Evolutionary conservation across 1,140 invertebrate genomes (phyloP).

Genomic region (Lasaia peninsularis): DNA sequence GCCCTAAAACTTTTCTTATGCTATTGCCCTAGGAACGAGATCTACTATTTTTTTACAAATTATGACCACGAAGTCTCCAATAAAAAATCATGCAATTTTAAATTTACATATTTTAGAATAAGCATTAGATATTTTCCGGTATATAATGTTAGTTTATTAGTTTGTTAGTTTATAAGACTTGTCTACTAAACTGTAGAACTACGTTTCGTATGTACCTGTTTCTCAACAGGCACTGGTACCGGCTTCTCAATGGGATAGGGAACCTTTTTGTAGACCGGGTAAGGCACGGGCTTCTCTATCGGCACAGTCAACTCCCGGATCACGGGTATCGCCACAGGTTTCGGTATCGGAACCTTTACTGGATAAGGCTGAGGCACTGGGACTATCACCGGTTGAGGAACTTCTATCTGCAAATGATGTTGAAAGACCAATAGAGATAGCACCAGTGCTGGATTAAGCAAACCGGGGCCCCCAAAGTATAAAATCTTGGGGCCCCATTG

Average conservation of each 20-base stretch:
- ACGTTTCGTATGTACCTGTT: slow-evolving; percentile 63
- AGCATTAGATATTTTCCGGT: too few relatives aligned
- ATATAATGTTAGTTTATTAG: too few relatives aligned
- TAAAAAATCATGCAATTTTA: too few relatives aligned
- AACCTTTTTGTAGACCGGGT: slow-evolving; percentile 82
- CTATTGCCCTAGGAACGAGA: too few relatives aligned
- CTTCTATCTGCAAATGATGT: slow-evolving; percentile 64
- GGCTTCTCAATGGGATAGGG: slow-evolving; percentile 83
- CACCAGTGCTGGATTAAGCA: neutral
- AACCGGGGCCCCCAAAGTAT: too few relatives aligned
- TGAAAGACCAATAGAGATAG: slow-evolving; percentile 28
- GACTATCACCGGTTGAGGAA: slow-evolving; percentile 82
- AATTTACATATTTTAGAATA: too few relatives aligned
- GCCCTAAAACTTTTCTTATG: too few relatives aligned
- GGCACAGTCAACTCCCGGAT: slow-evolving; percentile 81
- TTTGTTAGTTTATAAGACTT: too few relatives aligned
- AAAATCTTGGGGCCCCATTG: too few relatives aligned
- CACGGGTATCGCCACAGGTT: slow-evolving; percentile 81
- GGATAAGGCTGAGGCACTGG: slow-evolving; percentile 82
- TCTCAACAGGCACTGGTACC: slow-evolving; percentile 81
- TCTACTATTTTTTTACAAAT: too few relatives aligned
- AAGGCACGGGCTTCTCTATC: slow-evolving; percentile 83
- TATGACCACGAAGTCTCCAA: too few relatives aligned
- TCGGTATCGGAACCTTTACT: slow-evolving; percentile 81
- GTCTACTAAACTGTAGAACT: neutral